Conservation (phyloP, 2,888 invertebrate species). For the Suillia variegata region DNA sequence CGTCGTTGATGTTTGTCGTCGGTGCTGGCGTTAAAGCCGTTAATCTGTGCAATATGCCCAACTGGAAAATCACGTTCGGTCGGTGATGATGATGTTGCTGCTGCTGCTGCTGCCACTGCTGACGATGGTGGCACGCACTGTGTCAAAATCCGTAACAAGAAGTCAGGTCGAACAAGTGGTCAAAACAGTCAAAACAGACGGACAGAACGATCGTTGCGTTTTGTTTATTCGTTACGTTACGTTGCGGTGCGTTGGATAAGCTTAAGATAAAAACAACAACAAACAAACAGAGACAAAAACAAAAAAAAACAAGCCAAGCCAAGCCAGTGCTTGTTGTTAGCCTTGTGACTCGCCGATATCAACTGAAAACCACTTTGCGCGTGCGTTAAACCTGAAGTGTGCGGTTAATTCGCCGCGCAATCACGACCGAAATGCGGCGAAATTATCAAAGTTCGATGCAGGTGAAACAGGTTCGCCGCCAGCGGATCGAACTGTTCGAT, state of each 20-base stretch:
- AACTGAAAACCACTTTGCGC: slow-evolving; percentile 63
- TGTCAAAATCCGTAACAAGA: slow-evolving; percentile 24
- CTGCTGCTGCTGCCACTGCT: slow-evolving; percentile 12
- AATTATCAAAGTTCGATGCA: slow-evolving; percentile 21
- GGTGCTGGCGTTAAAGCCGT: not conserved
- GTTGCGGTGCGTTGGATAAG: slow-evolving; percentile 9
- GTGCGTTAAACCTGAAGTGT: slow-evolving; percentile 55
- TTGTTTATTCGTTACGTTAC: slow-evolving; percentile 20
- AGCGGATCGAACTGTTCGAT: slow-evolving; percentile 4
- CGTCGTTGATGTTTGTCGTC: no score
- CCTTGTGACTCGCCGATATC: slow-evolving; percentile 62
- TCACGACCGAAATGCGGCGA: slow-evolving; percentile 20
- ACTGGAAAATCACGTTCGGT: slow-evolving; percentile 37
- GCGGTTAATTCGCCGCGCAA: slow-evolving; percentile 40
- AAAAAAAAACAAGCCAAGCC: not conserved
- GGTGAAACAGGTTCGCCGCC: slow-evolving; percentile 4
- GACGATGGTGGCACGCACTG: not conserved
- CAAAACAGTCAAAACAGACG: no score
- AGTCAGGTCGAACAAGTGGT: no score
- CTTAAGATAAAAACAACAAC: slow-evolving; percentile 8
- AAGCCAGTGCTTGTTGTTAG: slow-evolving; percentile 49
- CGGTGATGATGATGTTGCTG: slow-evolving; percentile 6
- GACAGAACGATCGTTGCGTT: slow-evolving; percentile 19
- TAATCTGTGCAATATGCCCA: slow-evolving; percentile 7
- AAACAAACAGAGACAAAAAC: slow-evolving; percentile 7